phyloP scores from a whole-genome alignment of 2,113 vertebrate species.

The Plotosus lineatus region DNA sequence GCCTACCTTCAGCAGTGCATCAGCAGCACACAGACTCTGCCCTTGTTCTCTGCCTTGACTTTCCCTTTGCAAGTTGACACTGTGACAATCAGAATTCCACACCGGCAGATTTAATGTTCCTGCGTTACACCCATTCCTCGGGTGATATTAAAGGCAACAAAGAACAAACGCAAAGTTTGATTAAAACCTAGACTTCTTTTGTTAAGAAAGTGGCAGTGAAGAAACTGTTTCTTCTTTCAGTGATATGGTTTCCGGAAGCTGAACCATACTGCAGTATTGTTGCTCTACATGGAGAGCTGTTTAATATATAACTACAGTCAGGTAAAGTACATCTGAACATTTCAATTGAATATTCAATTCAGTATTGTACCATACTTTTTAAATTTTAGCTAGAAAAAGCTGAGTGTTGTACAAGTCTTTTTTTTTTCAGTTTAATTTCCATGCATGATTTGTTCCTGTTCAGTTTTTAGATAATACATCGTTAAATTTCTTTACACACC shows the following conservation, averaged over 20 bases:
- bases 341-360: background rate
- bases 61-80: constrained; percentile 14
- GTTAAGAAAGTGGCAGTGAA: constrained; percentile 22
- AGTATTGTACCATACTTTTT: background rate
- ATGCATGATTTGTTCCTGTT: too few relatives aligned
- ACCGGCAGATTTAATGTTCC: background rate
- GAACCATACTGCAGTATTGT: background rate
- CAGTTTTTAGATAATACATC: too few relatives aligned
- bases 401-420: background rate
- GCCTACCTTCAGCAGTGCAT: constrained; percentile 63
- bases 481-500: too few relatives aligned
- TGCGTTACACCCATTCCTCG: too few relatives aligned
- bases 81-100: background rate
- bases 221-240: constrained; percentile 38
- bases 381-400: background rate
- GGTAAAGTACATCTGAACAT: background rate
- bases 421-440: too few relatives aligned
- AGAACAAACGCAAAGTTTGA: background rate
- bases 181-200: background rate
- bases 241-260: constrained; percentile 12
- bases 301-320: background rate
- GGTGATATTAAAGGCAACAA: background rate
- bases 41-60: background rate
- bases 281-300: background rate
- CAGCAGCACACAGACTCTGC: background rate